phyloP scores from a whole-genome alignment of 2,888 invertebrate species.

The Neocrepidodera transversa region DNA sequence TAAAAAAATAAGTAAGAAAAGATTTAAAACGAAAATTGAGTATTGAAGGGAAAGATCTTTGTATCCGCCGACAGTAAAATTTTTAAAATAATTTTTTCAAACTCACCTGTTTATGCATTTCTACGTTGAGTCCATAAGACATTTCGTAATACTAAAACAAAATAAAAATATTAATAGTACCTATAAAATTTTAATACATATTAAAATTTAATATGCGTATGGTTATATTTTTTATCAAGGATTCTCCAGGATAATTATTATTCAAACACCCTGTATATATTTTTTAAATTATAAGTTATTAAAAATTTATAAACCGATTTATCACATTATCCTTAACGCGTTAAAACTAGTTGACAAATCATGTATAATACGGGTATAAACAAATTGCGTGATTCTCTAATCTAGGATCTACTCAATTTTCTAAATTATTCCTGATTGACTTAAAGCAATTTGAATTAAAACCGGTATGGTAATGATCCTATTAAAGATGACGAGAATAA shows the following conservation, averaged over 20 bases:
- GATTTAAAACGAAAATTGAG: no score
- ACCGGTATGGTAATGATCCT: neutral
- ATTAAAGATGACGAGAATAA: neutral
- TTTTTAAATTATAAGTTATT: no score
- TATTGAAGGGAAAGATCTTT: no score
- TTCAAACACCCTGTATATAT: no score
- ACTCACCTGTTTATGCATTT: conserved; percentile 96
- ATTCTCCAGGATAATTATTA: no score
- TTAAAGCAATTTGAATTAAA: neutral
- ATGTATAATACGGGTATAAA: neutral
- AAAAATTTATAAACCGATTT: neutral
- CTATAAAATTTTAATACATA: neutral
- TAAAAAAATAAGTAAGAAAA: no score
- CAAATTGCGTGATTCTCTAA: neutral
- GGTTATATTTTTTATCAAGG: no score
- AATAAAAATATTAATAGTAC: conserved; percentile 54
- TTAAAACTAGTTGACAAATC: neutral
- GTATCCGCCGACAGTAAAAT: no score
- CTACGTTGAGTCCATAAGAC: conserved; percentile 96
- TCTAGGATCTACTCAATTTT: neutral
- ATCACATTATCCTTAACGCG: no score
- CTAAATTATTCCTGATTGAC: neutral
- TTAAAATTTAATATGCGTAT: no score
- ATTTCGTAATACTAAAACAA: conserved; percentile 96
- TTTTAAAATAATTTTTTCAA: no score